These are phyloP conservation scores for Aphelinus atriplicis DNA, from an alignment of 1,140 invertebrate genomes.

Conservation along the genomic window DNA sequence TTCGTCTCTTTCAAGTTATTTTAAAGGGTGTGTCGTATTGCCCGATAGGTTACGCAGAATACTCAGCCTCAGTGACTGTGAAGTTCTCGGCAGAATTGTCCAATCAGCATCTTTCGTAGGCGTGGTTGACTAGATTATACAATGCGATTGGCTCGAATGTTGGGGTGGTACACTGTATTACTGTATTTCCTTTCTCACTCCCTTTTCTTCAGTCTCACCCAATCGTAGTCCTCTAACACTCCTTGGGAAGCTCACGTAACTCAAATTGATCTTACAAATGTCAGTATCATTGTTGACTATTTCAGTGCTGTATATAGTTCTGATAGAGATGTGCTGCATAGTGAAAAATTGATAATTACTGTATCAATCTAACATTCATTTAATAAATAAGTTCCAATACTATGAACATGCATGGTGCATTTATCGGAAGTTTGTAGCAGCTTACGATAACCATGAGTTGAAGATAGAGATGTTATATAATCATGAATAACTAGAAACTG, in stretches of 20 bases:
- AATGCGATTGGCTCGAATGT: conserved; percentile 51
- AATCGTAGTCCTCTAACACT: conserved; percentile 22
- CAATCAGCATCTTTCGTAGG: conserved; percentile 26
- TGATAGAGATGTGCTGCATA: too few species aligned
- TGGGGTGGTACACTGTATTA: conserved; percentile 63
- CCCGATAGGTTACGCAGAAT: conserved; percentile 36
- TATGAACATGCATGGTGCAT: too few species aligned
- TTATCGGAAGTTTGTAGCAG: too few species aligned
- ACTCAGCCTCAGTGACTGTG: conserved; percentile 15
- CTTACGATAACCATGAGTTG: too few species aligned
- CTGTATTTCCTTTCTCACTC: conserved; percentile 61
- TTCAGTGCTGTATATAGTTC: not conserved
- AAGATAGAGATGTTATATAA: too few species aligned
- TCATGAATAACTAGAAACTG: too few species aligned
- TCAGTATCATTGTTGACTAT: conserved; percentile 27
- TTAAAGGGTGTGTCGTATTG: conserved; percentile 35
- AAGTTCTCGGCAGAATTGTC: conserved; percentile 9
- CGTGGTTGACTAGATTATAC: conserved; percentile 23
- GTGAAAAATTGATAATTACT: too few species aligned
- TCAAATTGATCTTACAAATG: conserved; percentile 25
- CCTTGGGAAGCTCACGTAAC: conserved; percentile 24
- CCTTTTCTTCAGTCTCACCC: conserved; percentile 31
- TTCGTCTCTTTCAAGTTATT: conserved; percentile 36
- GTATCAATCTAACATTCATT: too few species aligned
- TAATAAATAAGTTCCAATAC: too few species aligned